Evolutionary conservation across 2,797 vertebrate species (phyloP), one percentile per base, ranked within the genome.

Genomic region (Danionella dracula): DNA sequence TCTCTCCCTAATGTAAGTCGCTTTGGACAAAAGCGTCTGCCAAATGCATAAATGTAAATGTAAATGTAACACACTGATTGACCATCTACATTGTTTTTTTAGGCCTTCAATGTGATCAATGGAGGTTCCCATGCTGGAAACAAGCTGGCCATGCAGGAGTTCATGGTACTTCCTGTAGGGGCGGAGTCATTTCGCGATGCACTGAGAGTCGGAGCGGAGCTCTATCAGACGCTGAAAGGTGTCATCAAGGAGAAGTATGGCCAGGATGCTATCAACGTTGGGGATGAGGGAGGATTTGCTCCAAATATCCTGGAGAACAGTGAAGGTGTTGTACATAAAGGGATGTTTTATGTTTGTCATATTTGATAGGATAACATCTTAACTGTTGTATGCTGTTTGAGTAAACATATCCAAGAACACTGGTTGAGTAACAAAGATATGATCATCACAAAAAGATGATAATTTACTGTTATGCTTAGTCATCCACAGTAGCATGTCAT

Each of bases 141-240:
- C 85, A 96, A 97, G 69, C 86, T 96, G 78, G 94, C 94, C 60
- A 97, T 97, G 94, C 94, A 97, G 82, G 94, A 97, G 81, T 97
- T 97, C 76, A 95, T 97, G 94, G 93, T 96, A 57, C 89, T 97
- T 60, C 94, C 94, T 0, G 94, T 97, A 37, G 94, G 94, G 9
- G 94, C 94, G 0, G 93, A 95, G 73, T 95, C 92, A 41, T 95
- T 97, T 61, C 93, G 93, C 1, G 94, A 96, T 35, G 94, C 94
- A 19, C 83, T 97, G 86, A 88, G 92, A 69, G 92, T 96, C 0
- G 94, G 94, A 12, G 85, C 93, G 0, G 94, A 97, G 82, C 91
- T 97, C 58, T 97, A 97, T 67, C 94, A 97, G 85, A 95, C 93
- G 0, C 91, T 97, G 72, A 96, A 94, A 83, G 92, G 88, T 0